Conservation (phyloP, 2,113 vertebrate species). For the Phylloscopus trochiloides region DNA sequence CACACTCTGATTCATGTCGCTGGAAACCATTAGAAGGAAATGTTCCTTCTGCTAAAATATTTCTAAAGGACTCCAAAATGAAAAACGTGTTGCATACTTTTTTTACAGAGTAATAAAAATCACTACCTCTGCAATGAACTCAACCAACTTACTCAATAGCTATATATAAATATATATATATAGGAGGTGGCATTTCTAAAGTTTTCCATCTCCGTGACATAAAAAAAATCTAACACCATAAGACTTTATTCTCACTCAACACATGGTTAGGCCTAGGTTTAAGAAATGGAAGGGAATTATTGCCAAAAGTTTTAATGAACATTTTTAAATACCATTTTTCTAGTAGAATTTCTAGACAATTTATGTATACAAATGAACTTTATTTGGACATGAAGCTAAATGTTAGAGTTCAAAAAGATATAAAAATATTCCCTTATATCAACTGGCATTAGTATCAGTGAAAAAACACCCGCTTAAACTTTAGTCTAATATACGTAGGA, state of each 20-base stretch:
- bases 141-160: background rate
- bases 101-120: background rate
- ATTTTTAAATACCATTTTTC: background rate
- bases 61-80: background rate
- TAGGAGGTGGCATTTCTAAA: background rate
- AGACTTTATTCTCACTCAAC: background rate
- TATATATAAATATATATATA: background rate
- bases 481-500: background rate
- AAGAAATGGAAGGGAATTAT: background rate
- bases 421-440: background rate
- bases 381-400: background rate
- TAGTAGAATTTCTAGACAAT: background rate
- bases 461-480: background rate
- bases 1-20: rapidly evolving
- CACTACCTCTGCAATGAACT: background rate
- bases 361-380: background rate
- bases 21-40: background rate
- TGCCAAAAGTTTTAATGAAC: background rate
- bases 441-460: background rate
- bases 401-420: background rate
- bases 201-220: background rate
- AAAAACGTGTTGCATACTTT: background rate
- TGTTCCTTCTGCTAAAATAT: background rate
- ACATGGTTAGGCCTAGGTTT: background rate
- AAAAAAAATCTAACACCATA: background rate